Base-by-base conservation (phyloP, 2,888 invertebrate species). In the Lordiphosa andalusiaca region DNA sequence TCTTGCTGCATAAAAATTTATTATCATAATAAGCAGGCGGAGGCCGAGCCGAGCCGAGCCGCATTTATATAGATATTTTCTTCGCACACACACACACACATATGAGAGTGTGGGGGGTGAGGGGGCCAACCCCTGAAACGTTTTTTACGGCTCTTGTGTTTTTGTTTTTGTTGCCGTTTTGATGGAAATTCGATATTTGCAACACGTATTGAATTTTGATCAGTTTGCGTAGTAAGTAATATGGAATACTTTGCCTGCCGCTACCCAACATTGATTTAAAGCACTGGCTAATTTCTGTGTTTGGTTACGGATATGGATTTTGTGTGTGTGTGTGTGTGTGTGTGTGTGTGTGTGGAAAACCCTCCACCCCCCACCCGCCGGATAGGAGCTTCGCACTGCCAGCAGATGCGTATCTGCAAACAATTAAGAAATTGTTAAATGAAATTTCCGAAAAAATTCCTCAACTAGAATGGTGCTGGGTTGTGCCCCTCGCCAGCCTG, bases 121-220 rank as follows among this genome's bases (percentile, higher is more conserved):
- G 13, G 23, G 6, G n/a, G 46, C 44, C 76, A 74, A 81, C 81
- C 77, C 30, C 81, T 70, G 70, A 42, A 67, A 67, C 74, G 72
- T 71, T 77, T 81, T 83, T 83, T 83, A 81, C 71, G 81, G 58
- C 48, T 56, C 66, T 54, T 48, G 36, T 55, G 42, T 47, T 47
- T 40, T 53, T 64, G 50, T 56, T 56, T 61, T 51, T 56, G 60
- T 56, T 66, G 51, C 59, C 65, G 73, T 81, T 81, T 81, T 81
- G 80, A 83, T 83, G 84, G 80, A 83, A 81, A 81, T 81, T 83
- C 80, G 80, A 81, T 81, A 83, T 81, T 69, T 81, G 84, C 73
- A 77, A 75, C 80, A 83, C 67, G 80, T 81, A 81, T 81, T 81
- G 80, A 81, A 81, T 81, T 81, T 81, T 81, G 84, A 81, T 83